Evolutionary conservation across 2,113 vertebrate genomes (phyloP).

Genomic region (Phalacrocorax brasilianus): DNA sequence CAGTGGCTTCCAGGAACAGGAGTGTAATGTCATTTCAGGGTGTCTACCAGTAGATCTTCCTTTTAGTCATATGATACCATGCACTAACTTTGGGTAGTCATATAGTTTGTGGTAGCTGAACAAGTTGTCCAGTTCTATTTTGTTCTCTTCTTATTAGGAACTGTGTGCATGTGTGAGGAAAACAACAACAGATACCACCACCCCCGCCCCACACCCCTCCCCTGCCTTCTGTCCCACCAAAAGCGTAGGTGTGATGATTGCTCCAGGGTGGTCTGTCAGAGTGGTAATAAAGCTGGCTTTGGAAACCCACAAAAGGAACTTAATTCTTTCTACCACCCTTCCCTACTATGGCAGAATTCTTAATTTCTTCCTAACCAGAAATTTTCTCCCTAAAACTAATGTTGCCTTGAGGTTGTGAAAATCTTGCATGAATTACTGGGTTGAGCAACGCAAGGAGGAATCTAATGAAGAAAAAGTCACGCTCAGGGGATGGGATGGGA

Average conservation of each 20-base stretch:
- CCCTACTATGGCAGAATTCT: not conserved
- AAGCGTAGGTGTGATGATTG: not conserved
- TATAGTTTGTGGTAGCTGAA: not conserved
- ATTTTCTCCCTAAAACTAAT: not conserved
- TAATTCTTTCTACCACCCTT: not conserved
- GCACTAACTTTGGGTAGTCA: not conserved
- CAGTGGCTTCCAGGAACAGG: conserved; percentile 40
- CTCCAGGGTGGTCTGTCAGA: not conserved
- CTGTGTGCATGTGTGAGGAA: not conserved
- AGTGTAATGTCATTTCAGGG: not conserved
- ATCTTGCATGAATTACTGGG: not conserved
- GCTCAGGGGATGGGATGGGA: not conserved
- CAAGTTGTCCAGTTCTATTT: not conserved
- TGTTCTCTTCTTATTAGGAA: conserved; percentile 27
- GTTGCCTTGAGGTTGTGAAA: not conserved
- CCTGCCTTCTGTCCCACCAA: not conserved
- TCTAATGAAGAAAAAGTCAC: not conserved
- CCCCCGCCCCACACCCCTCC: not conserved
- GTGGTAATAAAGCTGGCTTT: not conserved
- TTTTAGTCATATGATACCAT: not conserved
- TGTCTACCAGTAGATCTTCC: not conserved
- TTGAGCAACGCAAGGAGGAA: not conserved
- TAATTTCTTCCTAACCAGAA: not conserved
- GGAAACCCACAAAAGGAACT: not conserved
- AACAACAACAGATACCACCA: not conserved